phyloP scores from a whole-genome alignment of 2,888 invertebrate species.

The Panzeria rudis region DNA sequence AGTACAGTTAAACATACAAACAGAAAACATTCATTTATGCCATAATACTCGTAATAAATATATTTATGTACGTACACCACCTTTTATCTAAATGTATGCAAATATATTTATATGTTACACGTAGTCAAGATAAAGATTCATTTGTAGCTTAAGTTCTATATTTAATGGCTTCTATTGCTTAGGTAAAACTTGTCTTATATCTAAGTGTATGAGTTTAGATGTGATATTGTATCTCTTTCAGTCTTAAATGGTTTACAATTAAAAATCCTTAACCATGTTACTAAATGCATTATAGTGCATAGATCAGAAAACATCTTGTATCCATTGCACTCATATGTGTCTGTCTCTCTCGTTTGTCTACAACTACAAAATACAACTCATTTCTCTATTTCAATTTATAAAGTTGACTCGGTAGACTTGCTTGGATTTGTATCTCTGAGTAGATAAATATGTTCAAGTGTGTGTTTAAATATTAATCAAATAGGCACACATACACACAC shows the following conservation, averaged over 20 bases:
- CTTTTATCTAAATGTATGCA: constrained; percentile 61
- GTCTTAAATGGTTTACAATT: constrained; percentile 62
- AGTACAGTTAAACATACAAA: not conserved
- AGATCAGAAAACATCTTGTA: constrained; percentile 42
- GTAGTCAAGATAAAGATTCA: constrained; percentile 66
- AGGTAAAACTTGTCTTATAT: constrained; percentile 20
- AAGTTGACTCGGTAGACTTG: not conserved
- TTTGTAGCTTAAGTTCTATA: constrained; percentile 59
- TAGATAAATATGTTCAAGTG: not conserved
- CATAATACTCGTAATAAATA: not conserved
- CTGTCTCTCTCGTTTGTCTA: not conserved
- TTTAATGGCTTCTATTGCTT: not conserved
- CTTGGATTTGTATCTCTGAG: not conserved
- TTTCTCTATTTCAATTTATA: constrained; percentile 47
- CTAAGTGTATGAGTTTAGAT: constrained; percentile 1
- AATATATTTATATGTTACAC: constrained; percentile 64
- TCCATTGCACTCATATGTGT: not conserved
- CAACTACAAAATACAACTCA: constrained; percentile 12
- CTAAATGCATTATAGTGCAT: constrained; percentile 14
- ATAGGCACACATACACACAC: constrained; percentile 8
- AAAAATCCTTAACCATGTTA: constrained; percentile 61
- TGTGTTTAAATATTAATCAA: constrained; percentile 19
- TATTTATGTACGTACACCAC: not conserved
- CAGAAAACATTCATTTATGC: not conserved
- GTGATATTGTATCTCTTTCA: constrained; percentile 31